Evolutionary conservation across 2,113 vertebrate genomes (phyloP), one percentile per base, ranked within the genome.

Genomic region (Anguilla japonica): DNA sequence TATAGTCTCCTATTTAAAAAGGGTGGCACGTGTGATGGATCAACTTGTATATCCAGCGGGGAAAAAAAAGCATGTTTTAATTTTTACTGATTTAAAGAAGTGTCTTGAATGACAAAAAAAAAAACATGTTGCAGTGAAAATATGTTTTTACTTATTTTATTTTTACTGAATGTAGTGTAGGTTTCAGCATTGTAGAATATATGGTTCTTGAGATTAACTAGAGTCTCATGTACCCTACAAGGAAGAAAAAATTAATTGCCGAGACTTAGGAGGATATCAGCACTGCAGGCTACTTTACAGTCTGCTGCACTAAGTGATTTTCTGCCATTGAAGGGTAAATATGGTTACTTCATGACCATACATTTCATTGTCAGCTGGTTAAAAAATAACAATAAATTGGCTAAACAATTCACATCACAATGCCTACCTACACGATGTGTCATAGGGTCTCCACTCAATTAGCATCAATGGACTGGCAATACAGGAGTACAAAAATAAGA

Each of bases 321-420:
- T 2, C 84, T 39, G 34, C 46, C n/a, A 40, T 79, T 79, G 46
- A 78, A 53, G 50, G 46, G 56, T 34, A 40, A 78, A 79, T 29
- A 26, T 53, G 84, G 43, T 41, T 3, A 15, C 15, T 56, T 56
- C 15, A 56, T 56, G 53, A 15, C 15, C 1, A 56, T 56, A 15
- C 15, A 56, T 56, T 56, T 15, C 53, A 56, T 56, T 60, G 56
- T 79, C 50, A 34, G n/a, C 67, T 53, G 84, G 78, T 85, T 78
- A 85, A 79, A 57, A 56, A 40, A 56, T 6, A 3, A 43, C 41
- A 46, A 82, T 16, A 46, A 43, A 43, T 63, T 41, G 56, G 1
- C 78, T 60, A 81, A 81, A 80, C 79, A 53, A 85, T 22, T 41
- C 53, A 57, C 39, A n/a, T 79, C 14, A 79, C 75, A 79, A 15